These are phyloP conservation scores for Zaprionus tsacasi DNA, from an alignment of 1,140 invertebrate species.

Conservation along the genomic window DNA sequence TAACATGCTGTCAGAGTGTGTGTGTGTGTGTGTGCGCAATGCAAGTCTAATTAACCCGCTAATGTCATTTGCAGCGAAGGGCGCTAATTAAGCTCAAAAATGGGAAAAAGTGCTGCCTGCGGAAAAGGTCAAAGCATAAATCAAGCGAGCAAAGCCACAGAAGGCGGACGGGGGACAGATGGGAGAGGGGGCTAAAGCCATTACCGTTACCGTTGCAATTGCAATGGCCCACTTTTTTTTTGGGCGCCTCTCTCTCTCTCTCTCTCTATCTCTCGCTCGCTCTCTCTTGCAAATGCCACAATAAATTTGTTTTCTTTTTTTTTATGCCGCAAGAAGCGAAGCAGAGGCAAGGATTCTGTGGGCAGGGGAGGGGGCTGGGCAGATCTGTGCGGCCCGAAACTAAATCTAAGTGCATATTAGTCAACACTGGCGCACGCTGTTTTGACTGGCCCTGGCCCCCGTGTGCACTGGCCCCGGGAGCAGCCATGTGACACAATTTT, in stretches of 20 bases:
- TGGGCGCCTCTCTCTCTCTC: too few relatives aligned
- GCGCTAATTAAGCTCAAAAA: conserved; percentile 74
- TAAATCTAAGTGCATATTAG: conserved; percentile 70
- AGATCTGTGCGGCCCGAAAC: conserved; percentile 18
- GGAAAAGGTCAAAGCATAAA: conserved; percentile 82
- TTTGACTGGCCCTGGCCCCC: conserved; percentile 66
- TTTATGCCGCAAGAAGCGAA: neutral
- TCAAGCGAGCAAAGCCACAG: conserved; percentile 46
- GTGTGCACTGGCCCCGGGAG: conserved; percentile 36
- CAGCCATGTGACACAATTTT: conserved; percentile 53
- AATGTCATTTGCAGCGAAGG: conserved; percentile 70
- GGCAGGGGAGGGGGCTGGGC: neutral
- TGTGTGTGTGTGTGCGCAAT: conserved; percentile 35
- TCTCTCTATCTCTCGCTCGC: too few relatives aligned
- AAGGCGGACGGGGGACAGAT: neutral
- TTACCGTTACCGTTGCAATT: conserved; percentile 62
- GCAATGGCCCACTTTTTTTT: conserved; percentile 66
- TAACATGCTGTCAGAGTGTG: conserved; percentile 34
- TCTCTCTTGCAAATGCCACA: conserved; percentile 25
- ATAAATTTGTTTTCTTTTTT: conserved; percentile 45
- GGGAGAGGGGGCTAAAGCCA: neutral
- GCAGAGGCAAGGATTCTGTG: neutral
- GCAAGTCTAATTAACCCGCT: conserved; percentile 73
- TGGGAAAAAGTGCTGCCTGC: conserved; percentile 63
- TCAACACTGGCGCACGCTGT: conserved; percentile 57